Evolutionary conservation across 2,113 vertebrate genomes (phyloP).

Genomic region (Diphyllodes magnificus): DNA sequence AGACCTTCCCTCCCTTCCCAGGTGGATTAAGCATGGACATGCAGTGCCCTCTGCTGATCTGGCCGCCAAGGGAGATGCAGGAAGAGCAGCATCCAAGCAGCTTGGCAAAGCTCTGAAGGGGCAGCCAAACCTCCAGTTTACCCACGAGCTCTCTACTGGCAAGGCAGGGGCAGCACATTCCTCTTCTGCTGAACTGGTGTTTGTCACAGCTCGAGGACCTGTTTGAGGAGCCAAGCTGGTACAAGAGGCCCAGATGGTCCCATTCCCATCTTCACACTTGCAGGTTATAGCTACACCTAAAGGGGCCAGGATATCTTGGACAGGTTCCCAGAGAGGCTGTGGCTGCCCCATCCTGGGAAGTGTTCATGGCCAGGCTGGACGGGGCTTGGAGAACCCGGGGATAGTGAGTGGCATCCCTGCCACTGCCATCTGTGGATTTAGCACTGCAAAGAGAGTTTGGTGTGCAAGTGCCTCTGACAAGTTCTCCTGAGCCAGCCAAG

Average conservation of each 20-base stretch:
- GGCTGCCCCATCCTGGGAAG: neutral
- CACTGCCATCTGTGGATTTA: neutral
- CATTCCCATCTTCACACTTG: neutral
- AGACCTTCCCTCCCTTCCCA: neutral
- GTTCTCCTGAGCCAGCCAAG: neutral
- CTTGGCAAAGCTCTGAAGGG: neutral
- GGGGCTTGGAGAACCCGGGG: neutral
- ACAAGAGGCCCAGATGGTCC: neutral
- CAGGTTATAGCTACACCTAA: neutral
- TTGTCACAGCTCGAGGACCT: neutral
- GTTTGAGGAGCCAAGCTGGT: neutral
- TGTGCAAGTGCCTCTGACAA: neutral
- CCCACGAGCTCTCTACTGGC: neutral
- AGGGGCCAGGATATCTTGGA: neutral
- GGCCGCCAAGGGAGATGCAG: neutral
- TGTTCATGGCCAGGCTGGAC: neutral
- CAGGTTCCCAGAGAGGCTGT: neutral
- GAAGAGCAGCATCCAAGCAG: neutral
- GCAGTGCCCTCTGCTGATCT: constrained; percentile 41
- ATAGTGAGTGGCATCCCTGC: neutral
- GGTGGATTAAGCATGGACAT: neutral
- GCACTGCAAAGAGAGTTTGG: neutral
- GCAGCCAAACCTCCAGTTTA: neutral
- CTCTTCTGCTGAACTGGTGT: neutral
- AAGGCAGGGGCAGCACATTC: neutral